Conservation (phyloP, 2,113 vertebrate species). For the Dromas ardeola region DNA sequence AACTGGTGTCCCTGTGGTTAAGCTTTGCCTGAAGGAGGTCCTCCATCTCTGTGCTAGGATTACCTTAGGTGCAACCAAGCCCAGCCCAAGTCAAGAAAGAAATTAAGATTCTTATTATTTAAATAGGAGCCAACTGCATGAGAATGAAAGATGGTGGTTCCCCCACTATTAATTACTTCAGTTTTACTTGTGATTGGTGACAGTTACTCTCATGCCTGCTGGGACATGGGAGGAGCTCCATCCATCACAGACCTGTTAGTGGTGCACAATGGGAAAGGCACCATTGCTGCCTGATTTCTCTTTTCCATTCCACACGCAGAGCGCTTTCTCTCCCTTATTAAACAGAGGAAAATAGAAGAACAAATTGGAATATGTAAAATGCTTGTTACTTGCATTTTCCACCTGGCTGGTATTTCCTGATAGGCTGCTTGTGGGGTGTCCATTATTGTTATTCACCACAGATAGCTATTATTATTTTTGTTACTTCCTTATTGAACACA, state of each 20-base stretch:
- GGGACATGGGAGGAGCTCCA: neutral
- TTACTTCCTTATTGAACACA: neutral
- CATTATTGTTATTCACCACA: neutral
- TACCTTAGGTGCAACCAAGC: neutral
- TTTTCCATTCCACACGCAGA: neutral
- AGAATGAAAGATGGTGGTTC: neutral
- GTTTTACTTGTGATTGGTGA: neutral
- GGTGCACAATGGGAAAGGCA: neutral
- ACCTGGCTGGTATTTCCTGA: neutral
- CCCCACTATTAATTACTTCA: neutral
- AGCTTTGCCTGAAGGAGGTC: neutral
- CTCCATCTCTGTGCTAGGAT: neutral
- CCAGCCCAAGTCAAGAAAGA: neutral
- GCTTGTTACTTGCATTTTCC: neutral
- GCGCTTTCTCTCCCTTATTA: neutral
- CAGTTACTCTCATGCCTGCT: neutral
- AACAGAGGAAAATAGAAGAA: neutral
- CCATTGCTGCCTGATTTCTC: accelerated
- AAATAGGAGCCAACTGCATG: neutral
- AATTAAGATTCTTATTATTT: neutral
- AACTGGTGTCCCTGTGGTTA: neutral
- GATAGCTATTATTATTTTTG: neutral
- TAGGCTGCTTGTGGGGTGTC: neutral
- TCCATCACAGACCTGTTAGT: neutral
- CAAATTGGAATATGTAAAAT: neutral